phyloP scores from a whole-genome alignment of 2,888 invertebrate genomes.

The Ecliptopera silaceata region DNA sequence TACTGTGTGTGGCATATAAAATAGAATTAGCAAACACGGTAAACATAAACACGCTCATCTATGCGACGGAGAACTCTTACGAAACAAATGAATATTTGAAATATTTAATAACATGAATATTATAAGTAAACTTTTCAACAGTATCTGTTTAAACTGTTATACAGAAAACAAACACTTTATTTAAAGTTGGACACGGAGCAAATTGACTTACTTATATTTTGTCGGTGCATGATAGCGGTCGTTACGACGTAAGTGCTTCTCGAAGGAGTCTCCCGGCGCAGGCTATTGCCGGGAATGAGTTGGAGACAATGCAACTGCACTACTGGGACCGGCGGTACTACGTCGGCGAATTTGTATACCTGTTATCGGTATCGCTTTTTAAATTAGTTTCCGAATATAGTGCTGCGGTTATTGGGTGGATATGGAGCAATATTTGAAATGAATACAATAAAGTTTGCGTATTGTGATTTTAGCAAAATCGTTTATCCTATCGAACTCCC shows the following conservation, averaged over 20 bases:
- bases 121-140: conserved; percentile 7
- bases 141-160: conserved; percentile 18
- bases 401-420: background rate
- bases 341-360: conserved; percentile 29
- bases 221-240: conserved; percentile 48
- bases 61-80: too few relatives aligned
- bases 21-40: too few relatives aligned
- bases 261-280: conserved; percentile 50
- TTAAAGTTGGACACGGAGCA: conserved; percentile 42
- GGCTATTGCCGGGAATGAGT: conserved; percentile 55
- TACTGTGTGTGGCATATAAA: too few relatives aligned
- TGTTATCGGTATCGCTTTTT: conserved; percentile 25
- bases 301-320: conserved; percentile 52
- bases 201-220: conserved; percentile 49
- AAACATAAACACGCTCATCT: too few relatives aligned
- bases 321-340: conserved; percentile 46
- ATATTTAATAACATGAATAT: too few relatives aligned
- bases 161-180: conserved; percentile 38
- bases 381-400: conserved; percentile 11
- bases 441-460: background rate
- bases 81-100: too few relatives aligned
- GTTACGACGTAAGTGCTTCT: conserved; percentile 50
- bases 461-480: too few relatives aligned
- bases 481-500: too few relatives aligned
- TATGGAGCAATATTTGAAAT: background rate